Conservation (phyloP, 2,797 vertebrate genomes). For the Loris lydekkerianus region DNA sequence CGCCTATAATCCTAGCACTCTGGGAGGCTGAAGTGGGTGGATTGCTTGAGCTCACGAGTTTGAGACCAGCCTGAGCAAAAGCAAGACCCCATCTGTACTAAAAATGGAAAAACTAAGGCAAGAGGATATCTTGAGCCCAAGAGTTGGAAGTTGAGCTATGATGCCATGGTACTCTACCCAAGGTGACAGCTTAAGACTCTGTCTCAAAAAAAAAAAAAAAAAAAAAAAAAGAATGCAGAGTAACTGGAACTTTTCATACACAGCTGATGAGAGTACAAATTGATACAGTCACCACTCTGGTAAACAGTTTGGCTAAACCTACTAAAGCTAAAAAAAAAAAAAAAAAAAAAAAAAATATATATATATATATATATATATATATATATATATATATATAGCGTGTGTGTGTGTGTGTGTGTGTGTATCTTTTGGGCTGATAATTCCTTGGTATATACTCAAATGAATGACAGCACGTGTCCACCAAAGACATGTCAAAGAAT, state of each 20-base stretch:
- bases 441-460: background rate
- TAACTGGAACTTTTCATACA: constrained; percentile 48
- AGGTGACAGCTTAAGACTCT: too few relatives aligned
- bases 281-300: background rate
- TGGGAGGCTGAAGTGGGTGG: too few relatives aligned
- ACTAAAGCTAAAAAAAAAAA: background rate
- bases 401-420: background rate
- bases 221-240: background rate
- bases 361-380: background rate
- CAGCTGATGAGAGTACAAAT: background rate
- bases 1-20: too few relatives aligned
- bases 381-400: background rate
- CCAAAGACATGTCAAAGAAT: background rate
- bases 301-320: constrained; percentile 24
- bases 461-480: background rate
- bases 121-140: too few relatives aligned
- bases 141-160: too few relatives aligned
- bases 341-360: background rate
- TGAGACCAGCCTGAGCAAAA: too few relatives aligned
- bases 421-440: background rate
- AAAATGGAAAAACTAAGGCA: too few relatives aligned
- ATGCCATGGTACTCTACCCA: too few relatives aligned
- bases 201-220: background rate
- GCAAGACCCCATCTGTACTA: too few relatives aligned
- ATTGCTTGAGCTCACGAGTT: too few relatives aligned